Evolutionary conservation across 1,140 invertebrate species (phyloP).

Genomic region (Odontomachus brunneus): DNA sequence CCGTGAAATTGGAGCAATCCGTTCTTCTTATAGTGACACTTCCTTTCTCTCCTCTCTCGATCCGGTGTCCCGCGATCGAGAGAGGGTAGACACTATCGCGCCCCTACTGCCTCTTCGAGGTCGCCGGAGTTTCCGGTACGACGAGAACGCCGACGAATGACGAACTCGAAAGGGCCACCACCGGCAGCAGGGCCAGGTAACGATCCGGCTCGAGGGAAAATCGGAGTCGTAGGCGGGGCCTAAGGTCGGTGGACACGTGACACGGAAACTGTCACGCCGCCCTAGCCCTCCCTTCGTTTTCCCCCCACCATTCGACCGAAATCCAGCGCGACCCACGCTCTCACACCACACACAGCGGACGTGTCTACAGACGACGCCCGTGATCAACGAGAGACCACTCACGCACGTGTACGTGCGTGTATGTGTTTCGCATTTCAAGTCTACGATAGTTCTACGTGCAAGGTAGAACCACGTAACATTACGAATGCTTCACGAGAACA

Average conservation of each 20-base stretch:
- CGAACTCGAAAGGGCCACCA: conserved; percentile 47
- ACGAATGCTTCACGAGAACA: no score
- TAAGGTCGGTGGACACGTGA: conserved; percentile 84
- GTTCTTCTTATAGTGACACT: conserved; percentile 47
- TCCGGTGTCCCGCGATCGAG: background rate
- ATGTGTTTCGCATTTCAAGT: background rate
- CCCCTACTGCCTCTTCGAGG: background rate
- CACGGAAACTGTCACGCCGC: conserved; percentile 85
- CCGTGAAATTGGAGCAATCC: conserved; percentile 38
- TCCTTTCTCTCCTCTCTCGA: conserved; percentile 1
- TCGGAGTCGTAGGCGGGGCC: conserved; percentile 82
- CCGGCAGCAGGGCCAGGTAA: conserved; percentile 56
- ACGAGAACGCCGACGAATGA: conserved; percentile 55
- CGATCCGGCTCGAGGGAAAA: conserved; percentile 77
- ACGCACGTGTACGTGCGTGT: conserved; percentile 1
- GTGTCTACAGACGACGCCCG: conserved; percentile 38
- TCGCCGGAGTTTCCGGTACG: background rate
- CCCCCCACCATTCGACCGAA: conserved; percentile 68
- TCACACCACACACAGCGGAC: conserved; percentile 32
- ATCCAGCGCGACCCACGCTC: conserved; percentile 66
- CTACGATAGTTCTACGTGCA: no score
- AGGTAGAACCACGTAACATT: no score
- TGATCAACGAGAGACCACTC: background rate
- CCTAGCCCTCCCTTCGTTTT: conserved; percentile 77
- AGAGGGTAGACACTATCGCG: background rate